phyloP scores from a whole-genome alignment of 2,113 vertebrate species.

The Apodemus speciosus region DNA sequence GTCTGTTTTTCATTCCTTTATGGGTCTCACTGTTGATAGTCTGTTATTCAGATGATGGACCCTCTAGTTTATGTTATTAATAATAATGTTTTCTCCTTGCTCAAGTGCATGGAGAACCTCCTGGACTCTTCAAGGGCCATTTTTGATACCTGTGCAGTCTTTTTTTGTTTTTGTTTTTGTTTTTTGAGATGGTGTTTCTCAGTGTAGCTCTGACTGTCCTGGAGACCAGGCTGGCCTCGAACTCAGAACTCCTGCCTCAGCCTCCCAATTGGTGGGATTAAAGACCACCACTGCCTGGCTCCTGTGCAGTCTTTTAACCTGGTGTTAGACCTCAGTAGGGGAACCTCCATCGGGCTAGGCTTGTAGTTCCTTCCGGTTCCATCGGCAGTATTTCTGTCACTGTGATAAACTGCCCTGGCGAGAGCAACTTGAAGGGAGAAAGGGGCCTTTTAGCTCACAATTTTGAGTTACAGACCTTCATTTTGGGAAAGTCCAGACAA shows the following conservation, averaged over 20 bases:
- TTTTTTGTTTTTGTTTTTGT: too few relatives aligned
- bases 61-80: conserved; percentile 12
- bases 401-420: not conserved
- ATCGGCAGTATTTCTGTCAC: not conserved
- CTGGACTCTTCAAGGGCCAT: conserved; percentile 42
- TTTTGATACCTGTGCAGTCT: not conserved
- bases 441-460: not conserved
- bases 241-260: too few relatives aligned
- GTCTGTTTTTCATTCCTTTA: conserved; percentile 31
- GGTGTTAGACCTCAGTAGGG: conserved; percentile 14
- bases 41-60: conserved; percentile 41
- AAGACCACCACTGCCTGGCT: too few relatives aligned
- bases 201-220: too few relatives aligned
- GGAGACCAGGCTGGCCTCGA: too few relatives aligned
- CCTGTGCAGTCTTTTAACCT: conserved; percentile 16
- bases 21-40: conserved; percentile 15
- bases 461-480: not conserved
- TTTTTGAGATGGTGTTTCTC: too few relatives aligned
- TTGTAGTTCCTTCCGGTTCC: conserved; percentile 32
- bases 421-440: not conserved
- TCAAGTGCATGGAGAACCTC: conserved; percentile 22
- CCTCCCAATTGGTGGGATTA: too few relatives aligned
- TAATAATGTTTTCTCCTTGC: conserved; percentile 58
- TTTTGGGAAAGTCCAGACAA: not conserved
- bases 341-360: not conserved